A percentile compares a stretch with the other conserved stretches of the same genome.
These are phyloP conservation scores for Mimas tiliae DNA, from an alignment of 2,888 invertebrate genomes.

Conservation along the genomic window DNA sequence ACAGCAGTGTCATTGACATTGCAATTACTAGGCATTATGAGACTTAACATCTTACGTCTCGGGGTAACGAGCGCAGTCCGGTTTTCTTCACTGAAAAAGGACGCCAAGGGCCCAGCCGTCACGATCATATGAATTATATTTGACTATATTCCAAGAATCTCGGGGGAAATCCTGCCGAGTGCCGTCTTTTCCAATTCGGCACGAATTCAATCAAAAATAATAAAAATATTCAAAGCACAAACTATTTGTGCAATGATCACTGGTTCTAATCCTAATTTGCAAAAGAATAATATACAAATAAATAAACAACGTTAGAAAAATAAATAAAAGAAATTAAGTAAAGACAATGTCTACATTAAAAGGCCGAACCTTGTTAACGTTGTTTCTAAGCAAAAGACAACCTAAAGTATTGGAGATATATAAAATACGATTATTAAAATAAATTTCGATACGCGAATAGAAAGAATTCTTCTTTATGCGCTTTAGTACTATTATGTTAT, in stretches of 20 bases:
- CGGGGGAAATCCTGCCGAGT: conserved; percentile 52
- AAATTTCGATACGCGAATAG: conserved; percentile 12
- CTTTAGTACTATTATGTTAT: background rate
- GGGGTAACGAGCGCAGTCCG: no score
- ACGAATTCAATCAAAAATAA: conserved; percentile 41
- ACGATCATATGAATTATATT: conserved; percentile 41
- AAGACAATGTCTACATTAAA: background rate
- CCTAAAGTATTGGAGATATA: conserved; percentile 3
- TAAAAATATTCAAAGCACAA: conserved; percentile 28
- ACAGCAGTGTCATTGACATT: no score
- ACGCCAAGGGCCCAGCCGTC: background rate
- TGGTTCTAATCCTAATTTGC: background rate
- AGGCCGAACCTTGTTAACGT: background rate
- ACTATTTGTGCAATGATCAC: background rate
- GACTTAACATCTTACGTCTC: no score
- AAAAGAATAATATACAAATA: background rate
- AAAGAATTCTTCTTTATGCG: conserved; percentile 1
- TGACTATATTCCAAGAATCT: conserved; percentile 33
- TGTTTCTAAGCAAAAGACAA: background rate
- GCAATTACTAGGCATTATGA: no score
- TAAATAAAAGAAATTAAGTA: background rate
- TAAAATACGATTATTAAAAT: background rate
- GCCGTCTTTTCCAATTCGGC: conserved; percentile 44
- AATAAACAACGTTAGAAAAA: background rate
- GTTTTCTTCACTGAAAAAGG: background rate